phyloP scores from a whole-genome alignment of 2,888 invertebrate genomes.

The Nomada lathburiana region DNA sequence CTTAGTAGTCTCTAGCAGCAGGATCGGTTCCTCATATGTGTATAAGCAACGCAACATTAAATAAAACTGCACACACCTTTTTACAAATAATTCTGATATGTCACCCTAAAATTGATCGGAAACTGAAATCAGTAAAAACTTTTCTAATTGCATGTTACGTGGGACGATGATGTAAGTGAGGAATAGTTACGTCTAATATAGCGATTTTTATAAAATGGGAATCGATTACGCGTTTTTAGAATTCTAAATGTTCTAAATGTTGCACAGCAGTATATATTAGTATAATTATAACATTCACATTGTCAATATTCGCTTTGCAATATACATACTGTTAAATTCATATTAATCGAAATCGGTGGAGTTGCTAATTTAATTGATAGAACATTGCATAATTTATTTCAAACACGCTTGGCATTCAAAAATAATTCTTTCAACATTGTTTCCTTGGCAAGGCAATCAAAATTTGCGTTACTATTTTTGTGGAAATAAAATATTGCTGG shows the following conservation, averaged over 20 bases:
- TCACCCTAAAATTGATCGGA: neutral
- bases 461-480: neutral
- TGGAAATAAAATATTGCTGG: neutral
- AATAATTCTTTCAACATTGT: too few relatives aligned
- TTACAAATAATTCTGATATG: neutral
- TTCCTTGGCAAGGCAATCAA: too few relatives aligned
- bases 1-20: neutral
- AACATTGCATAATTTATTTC: too few relatives aligned
- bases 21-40: too few relatives aligned
- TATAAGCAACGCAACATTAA: too few relatives aligned
- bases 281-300: constrained; percentile 1
- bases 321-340: too few relatives aligned
- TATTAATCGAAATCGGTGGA: too few relatives aligned
- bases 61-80: neutral
- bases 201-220: constrained; percentile 19
- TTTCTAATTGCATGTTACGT: constrained; percentile 50
- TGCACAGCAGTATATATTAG: neutral
- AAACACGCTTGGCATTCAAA: too few relatives aligned
- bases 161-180: constrained; percentile 39
- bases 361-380: too few relatives aligned
- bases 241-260: constrained; percentile 1
- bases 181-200: constrained; percentile 34
- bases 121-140: constrained; percentile 18
- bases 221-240: neutral
- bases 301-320: neutral